These are phyloP conservation scores for Melanerpes aurifrons DNA, from an alignment of 2,113 vertebrate species.

Conservation along the genomic window DNA sequence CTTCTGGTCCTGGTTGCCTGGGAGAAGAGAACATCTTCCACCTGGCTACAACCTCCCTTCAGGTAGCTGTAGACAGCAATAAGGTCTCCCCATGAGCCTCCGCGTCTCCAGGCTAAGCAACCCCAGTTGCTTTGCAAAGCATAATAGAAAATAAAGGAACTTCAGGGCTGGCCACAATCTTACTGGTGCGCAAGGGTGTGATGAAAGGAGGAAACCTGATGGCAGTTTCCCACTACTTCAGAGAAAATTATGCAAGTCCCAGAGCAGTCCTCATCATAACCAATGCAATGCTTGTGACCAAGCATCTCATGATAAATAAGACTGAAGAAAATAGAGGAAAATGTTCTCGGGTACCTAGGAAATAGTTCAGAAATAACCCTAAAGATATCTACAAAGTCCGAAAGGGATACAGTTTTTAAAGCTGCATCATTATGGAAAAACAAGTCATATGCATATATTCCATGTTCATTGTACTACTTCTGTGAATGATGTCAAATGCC, in stretches of 20 bases:
- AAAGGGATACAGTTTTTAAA: neutral
- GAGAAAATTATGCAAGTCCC: neutral
- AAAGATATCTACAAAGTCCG: neutral
- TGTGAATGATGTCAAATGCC: neutral
- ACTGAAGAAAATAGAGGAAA: neutral
- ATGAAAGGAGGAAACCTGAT: neutral
- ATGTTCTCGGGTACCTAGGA: neutral
- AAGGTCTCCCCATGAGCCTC: no score
- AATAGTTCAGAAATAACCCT: neutral
- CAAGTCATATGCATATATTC: neutral
- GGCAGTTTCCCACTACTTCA: neutral
- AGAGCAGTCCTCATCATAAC: neutral
- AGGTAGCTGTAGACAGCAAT: no score
- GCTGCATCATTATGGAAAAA: neutral
- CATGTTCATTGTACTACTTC: neutral
- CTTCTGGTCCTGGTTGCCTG: no score
- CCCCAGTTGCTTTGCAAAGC: neutral
- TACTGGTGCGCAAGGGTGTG: fast-evolving
- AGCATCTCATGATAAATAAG: neutral
- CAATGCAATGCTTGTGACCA: neutral
- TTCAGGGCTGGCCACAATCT: fast-evolving
- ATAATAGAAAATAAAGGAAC: neutral
- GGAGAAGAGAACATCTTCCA: no score
- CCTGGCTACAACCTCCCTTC: no score
- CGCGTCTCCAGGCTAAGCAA: no score